phyloP scores from a whole-genome alignment of 30 jellyfish, hydroid and myxozoan species.

The Rhopilema esculentum region DNA sequence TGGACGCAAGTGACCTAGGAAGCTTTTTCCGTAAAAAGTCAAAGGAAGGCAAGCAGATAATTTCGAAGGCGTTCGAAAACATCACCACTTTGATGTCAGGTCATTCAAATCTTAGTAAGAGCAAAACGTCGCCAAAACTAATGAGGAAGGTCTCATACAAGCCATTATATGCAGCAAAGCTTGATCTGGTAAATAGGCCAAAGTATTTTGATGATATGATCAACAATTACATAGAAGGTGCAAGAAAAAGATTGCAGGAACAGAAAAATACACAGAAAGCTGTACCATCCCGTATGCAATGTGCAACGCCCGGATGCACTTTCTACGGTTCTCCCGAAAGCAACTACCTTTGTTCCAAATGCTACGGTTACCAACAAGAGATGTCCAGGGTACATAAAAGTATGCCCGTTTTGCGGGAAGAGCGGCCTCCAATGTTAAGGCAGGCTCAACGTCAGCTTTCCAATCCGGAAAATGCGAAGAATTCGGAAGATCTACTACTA shows the following conservation, averaged over 20 bases:
- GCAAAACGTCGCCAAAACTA: slow-evolving; percentile 1
- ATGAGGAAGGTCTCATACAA: slow-evolving; percentile 17
- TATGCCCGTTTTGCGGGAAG: slow-evolving; percentile 57
- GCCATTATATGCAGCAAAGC: slow-evolving; percentile 60
- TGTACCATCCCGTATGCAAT: slow-evolving; percentile 17
- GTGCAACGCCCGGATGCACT: slow-evolving; percentile 71
- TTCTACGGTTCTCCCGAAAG: slow-evolving; percentile 72
- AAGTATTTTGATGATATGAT: slow-evolving; percentile 80
- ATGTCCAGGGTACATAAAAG: slow-evolving; percentile 39
- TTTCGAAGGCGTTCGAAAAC: slow-evolving; percentile 58
- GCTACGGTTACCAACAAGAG: slow-evolving; percentile 60
- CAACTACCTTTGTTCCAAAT: slow-evolving; percentile 77
- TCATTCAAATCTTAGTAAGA: slow-evolving; percentile 16
- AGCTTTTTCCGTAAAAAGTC: slow-evolving; percentile 16
- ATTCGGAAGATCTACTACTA: neutral
- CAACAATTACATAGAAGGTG: slow-evolving; percentile 62
- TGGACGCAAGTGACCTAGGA: slow-evolving; percentile 49
- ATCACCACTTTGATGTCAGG: slow-evolving; percentile 43
- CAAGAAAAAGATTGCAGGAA: slow-evolving; percentile 25
- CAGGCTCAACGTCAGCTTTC: slow-evolving; percentile 57
- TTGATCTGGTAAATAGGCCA: slow-evolving; percentile 76
- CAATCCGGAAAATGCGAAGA: slow-evolving; percentile 18
- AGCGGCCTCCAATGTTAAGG: slow-evolving; percentile 20
- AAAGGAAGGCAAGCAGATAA: slow-evolving; percentile 49
- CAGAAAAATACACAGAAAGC: neutral